Conservation (phyloP, 2,797 vertebrate species). For the Myoxocephalus aenaeus region DNA sequence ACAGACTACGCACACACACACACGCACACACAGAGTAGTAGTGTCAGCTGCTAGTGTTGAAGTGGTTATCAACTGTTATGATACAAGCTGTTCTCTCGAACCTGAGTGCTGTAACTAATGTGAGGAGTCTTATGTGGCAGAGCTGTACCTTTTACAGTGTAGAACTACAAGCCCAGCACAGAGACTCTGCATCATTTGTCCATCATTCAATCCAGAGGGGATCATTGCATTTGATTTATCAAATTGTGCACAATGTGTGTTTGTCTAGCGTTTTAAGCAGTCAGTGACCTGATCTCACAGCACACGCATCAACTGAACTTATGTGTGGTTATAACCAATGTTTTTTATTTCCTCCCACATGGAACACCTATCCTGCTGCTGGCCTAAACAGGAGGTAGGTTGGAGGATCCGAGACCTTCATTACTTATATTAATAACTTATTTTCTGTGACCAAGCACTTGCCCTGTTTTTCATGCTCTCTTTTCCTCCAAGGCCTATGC, state of each 20-base stretch:
- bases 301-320: neutral
- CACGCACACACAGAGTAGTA: neutral
- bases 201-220: neutral
- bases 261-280: neutral
- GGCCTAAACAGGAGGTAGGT: constrained; percentile 67
- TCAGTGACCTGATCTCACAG: neutral
- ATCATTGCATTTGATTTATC: neutral
- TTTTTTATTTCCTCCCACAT: constrained; percentile 27
- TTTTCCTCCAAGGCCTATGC: neutral
- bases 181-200: neutral
- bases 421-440: neutral
- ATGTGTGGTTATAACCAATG: neutral
- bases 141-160: neutral
- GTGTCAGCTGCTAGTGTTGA: neutral
- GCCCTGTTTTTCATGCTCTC: neutral
- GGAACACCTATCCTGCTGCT: constrained; percentile 27
- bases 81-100: neutral
- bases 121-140: neutral
- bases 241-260: neutral
- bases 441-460: neutral
- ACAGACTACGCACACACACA: constrained; percentile 7
- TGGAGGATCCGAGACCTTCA: neutral
- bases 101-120: neutral
- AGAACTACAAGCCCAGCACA: neutral
- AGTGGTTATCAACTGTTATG: neutral